Base-by-base conservation (phyloP, 35 echinoderm and acorn worm species). In the Amphiura filiformis region DNA sequence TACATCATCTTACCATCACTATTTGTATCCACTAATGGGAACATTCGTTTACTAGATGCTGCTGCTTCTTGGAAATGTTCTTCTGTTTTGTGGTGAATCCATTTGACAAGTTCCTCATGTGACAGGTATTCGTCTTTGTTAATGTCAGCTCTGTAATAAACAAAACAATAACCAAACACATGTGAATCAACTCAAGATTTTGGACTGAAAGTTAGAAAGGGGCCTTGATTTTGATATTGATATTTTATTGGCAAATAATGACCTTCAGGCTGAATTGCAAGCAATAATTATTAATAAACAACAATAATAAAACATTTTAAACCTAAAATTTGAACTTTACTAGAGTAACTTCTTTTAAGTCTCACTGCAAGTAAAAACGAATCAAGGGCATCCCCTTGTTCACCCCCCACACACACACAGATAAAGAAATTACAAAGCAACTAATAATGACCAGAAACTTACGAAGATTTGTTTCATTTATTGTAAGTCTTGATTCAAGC, bases 51-150 rank as follows among this genome's bases (percentile, higher is more conserved):
- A 61, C 90, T 97, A 30, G 86, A 57, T 36, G 83, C 77, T 34
- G 90, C 36, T 7, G 95, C 95, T 78, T 97, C 92, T 81, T 81
- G 33, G 64, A 88, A 97, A 87, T 97, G 95, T 79, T 97, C 92
- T 15, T 88, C 85, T 23, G 95, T 97, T 78, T 94, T 93, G 26
- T 83, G 41, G 57, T 81, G 76, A 32, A 97, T 94, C 95, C 95
- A 97, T 13, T 85, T 84, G 1, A 89, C 80, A 22, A 97, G 38
- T 56, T 97, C 95, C 0, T 76, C 47, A 37, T 89, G 11, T 28
- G 85, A 61, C 1, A 97, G 80, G 18, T 38, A 61, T 23, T 87
- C 82, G 75, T 97, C 92, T 12, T 75, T 88, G 31, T 89, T 76
- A 18, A 20, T 78, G 57, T 97, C 95, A 34, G 85, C 92, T 37